Evolutionary conservation across 2,797 vertebrate species (phyloP).

Genomic region (Alauda arvensis): DNA sequence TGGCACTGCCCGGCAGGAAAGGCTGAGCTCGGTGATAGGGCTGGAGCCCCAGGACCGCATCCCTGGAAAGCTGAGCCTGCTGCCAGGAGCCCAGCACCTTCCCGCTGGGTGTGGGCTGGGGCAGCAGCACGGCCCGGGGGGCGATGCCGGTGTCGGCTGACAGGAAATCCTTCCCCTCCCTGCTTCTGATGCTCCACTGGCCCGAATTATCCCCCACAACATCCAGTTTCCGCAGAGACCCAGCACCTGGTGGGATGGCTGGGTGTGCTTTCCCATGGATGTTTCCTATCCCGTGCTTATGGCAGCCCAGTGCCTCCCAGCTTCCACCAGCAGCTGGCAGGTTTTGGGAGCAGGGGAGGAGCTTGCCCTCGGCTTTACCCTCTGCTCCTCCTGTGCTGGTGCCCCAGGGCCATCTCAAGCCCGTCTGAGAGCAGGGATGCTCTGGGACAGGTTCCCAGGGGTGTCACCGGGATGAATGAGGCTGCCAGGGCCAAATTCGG

Average conservation of each 20-base stretch:
- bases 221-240: neutral
- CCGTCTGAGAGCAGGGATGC: rapidly evolving
- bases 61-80: neutral
- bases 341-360: neutral
- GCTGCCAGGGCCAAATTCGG: neutral
- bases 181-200: rapidly evolving
- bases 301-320: neutral
- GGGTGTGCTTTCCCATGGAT: rapidly evolving
- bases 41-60: neutral
- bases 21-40: neutral
- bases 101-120: rapidly evolving
- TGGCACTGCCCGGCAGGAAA: neutral
- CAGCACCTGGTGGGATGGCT: rapidly evolving
- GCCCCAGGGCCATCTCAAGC: rapidly evolving
- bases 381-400: neutral
- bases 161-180: slow-evolving; percentile 4
- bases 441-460: neutral
- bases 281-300: rapidly evolving
- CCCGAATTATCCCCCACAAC: neutral
- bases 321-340: neutral
- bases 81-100: rapidly evolving
- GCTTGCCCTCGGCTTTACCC: neutral
- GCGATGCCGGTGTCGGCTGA: rapidly evolving
- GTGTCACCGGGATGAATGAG: neutral
- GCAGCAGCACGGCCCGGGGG: rapidly evolving